Evolutionary conservation across 2,888 invertebrate genomes (phyloP), one percentile per base, ranked within the genome.

Genomic region (Scrobipalpa atriplicella): DNA sequence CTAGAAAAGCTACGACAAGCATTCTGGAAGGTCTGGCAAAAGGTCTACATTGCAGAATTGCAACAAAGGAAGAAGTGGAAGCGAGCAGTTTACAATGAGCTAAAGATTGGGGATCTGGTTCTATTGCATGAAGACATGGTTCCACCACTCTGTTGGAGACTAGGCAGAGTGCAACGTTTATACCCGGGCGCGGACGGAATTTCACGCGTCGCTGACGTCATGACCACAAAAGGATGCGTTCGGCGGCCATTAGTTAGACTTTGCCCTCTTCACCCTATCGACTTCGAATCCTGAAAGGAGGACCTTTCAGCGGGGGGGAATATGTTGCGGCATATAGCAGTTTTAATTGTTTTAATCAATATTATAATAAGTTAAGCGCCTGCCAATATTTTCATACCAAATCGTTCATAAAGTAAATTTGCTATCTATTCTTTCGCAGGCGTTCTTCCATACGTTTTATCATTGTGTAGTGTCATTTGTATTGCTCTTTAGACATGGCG

Each of bases 61-160:
- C 70, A 72, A 16, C 64, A 56, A 13, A 56, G 70, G 19, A 56
- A 41, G 5, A 72, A 72, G 41, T 72, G 72, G 72, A 41, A 54
- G 10, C 9, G 29, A 1, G n/a, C 43, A 2, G n/a, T 3, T 16
- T 19, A 43, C 10, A 36, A 65, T 6, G 19, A 52, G 18, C n/a
- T 52, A 18, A 13, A 18, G 3, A 19, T 52, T 18, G 52, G 52
- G 18, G 52, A 52, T 19, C 52, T 52, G 2, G 52, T 52, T 6
- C 52, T 52, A 18, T 3, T 52, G 5, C 51, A 51, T 11, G 51
- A 51, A 13, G 51, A 51, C n/a, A 10, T 13, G 3, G 10, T 51
- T 13, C 52, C 52, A 18, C 52, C 52, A 7, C 19, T 52, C 18
- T 18, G 56, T 11, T 56, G 56, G 56, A 21, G 56, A 56, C 56